Base-by-base conservation (phyloP, 2,888 invertebrate species). In the Pelosia muscerda region DNA sequence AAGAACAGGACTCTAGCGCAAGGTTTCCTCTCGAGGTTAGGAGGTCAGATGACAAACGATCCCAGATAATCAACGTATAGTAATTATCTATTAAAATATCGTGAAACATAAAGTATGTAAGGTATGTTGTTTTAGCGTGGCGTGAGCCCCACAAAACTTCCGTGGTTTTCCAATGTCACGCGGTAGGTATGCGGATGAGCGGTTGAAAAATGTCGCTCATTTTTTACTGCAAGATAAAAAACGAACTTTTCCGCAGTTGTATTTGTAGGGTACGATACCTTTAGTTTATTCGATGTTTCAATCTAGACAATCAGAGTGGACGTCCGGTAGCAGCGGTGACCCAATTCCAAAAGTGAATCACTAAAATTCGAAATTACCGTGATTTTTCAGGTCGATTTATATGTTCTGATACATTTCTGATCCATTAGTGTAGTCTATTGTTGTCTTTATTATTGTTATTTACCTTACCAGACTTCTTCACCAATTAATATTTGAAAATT, bases 141-240 rank as follows among this genome's bases (percentile, higher is more conserved):
- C n/a, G n/a, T 9, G 49, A 49, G n/a, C 15, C 5, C 49, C 49
- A 49, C 49, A 49, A n/a, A 49, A n/a, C 49, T 49, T 49, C n/a
- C 49, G n/a, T 49, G 49, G 49, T n/a, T 49, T 49, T 2, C n/a
- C 49, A 49, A 9, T 49, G n/a, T 49, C 49, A n/a, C 42, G 42
- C n/a, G n/a, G 49, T 49, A 49, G 49, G n/a, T n/a, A 49, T 49
- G 49, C 49, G 49, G 49, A 49, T n/a, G 19, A 49, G 49, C 49
- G 49, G 49, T 19, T 49, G 49, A 49, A 49, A 49, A 49, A 49
- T 49, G 9, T 49, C n/a, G 19, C 49, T 19, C 49, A 49, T 49
- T 49, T 49, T 49, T 49, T n/a, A 49, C n/a, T 49, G 49, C 49
- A 49, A 49, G 49, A 49, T 49, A 49, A 49, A n/a, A 49, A 49